phyloP scores from a whole-genome alignment of 2,888 invertebrate genomes.

The Diaprepes abbreviatus region DNA sequence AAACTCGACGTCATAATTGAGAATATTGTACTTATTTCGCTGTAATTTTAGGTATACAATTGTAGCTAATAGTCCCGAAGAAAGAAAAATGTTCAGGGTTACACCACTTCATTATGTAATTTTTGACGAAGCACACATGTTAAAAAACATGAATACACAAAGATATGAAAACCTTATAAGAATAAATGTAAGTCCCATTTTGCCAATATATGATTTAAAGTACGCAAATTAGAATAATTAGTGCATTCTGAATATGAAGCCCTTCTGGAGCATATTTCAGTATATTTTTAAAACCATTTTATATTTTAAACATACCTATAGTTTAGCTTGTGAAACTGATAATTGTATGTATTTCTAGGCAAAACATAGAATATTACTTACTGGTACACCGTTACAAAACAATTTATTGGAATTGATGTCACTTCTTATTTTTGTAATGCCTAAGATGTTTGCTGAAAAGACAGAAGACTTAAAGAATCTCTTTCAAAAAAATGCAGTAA shows the following conservation, averaged over 20 bases:
- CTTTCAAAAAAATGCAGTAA: constrained; percentile 82
- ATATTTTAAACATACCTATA: too few species aligned
- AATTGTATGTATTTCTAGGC: constrained; percentile 72
- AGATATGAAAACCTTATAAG: constrained; percentile 90
- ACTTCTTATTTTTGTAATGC: constrained; percentile 95
- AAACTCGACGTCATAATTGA: too few species aligned
- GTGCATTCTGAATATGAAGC: too few species aligned
- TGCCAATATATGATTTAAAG: too few species aligned
- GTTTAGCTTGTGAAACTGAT: background rate
- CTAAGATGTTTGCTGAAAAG: constrained; percentile 91
- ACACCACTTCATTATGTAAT: constrained; percentile 92
- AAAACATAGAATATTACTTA: constrained; percentile 87
- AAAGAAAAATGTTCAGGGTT: constrained; percentile 91
- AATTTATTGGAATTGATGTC: constrained; percentile 97
- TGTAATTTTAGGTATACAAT: constrained; percentile 73
- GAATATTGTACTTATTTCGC: background rate
- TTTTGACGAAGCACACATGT: constrained; percentile 98
- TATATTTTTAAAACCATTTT: too few species aligned
- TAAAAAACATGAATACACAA: constrained; percentile 96
- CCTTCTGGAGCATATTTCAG: too few species aligned
- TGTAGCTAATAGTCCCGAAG: constrained; percentile 88
- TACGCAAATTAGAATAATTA: too few species aligned
- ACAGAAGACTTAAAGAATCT: constrained; percentile 88
- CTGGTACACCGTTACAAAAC: constrained; percentile 97
- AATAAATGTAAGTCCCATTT: constrained; percentile 74